phyloP scores from a whole-genome alignment of 2,888 invertebrate species.

The Lepeophtheirus nordmannii region DNA sequence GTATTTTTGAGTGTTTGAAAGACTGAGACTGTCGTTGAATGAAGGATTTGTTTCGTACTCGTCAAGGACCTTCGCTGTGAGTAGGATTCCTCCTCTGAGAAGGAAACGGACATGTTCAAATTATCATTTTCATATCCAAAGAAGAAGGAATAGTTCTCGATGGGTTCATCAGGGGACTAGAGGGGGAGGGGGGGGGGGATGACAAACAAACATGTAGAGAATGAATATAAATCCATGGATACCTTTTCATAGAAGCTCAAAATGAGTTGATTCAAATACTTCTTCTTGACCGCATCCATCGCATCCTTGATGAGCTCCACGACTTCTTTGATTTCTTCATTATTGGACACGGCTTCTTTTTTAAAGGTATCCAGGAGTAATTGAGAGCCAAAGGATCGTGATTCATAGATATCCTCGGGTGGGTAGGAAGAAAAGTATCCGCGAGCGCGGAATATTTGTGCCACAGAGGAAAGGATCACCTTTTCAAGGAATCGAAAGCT shows the following conservation, averaged over 20 bases:
- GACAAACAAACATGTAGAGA: neutral
- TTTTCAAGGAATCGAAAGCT: neutral
- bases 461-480: neutral
- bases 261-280: neutral
- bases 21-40: neutral
- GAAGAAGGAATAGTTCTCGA: constrained; percentile 4
- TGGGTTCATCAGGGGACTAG: neutral
- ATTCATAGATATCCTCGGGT: neutral
- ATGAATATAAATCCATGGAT: too few species aligned
- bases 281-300: neutral
- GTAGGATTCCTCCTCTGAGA: neutral
- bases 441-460: neutral
- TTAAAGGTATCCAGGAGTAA: neutral
- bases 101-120: neutral
- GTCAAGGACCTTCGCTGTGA: neutral
- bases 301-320: neutral
- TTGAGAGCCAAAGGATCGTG: neutral
- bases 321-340: neutral
- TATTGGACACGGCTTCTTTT: neutral
- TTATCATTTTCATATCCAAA: neutral
- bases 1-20: neutral
- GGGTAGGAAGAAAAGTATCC: neutral
- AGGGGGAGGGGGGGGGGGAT: too few species aligned
- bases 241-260: constrained; percentile 1
- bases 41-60: neutral